Evolutionary conservation across 2,797 vertebrate species (phyloP).

Genomic region (Mus spretus): DNA sequence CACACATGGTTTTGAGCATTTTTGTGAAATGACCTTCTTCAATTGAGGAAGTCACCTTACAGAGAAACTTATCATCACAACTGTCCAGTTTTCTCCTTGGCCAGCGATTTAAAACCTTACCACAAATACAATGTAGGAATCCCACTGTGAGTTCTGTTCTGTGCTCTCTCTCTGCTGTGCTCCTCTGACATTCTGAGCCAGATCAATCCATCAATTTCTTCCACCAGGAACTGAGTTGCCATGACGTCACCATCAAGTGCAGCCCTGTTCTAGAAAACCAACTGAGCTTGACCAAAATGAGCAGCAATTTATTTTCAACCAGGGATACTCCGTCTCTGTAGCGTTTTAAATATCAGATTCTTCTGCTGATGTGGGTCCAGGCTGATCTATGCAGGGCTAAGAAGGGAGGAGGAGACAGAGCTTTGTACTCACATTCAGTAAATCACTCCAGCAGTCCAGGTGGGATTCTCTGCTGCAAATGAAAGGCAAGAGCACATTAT

Average conservation of each 20-base stretch:
- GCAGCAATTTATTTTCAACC: constrained; percentile 70
- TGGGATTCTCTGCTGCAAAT: constrained; percentile 83
- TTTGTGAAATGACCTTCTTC: constrained; percentile 71
- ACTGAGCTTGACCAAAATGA: constrained; percentile 79
- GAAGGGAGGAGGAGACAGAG: constrained; percentile 82
- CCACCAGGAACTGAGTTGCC: constrained; percentile 76
- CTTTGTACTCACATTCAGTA: constrained; percentile 87
- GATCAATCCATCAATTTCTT: constrained; percentile 83
- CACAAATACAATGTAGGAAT: constrained; percentile 71
- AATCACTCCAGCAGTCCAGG: constrained; percentile 85
- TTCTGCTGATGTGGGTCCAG: not conserved
- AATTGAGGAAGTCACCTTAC: constrained; percentile 66
- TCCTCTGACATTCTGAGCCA: constrained; percentile 72
- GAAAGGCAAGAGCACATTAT: constrained; percentile 79
- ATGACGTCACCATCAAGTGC: constrained; percentile 69
- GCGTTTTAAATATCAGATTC: constrained; percentile 79
- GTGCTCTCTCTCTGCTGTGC: constrained; percentile 45
- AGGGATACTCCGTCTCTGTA: constrained; percentile 43
- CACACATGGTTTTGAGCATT: constrained; percentile 70
- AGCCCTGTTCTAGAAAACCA: constrained; percentile 72
- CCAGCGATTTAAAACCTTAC: constrained; percentile 77
- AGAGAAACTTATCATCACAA: constrained; percentile 74
- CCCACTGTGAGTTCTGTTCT: constrained; percentile 67
- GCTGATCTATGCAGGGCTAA: constrained; percentile 55
- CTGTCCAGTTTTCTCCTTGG: constrained; percentile 71